Conservation (phyloP, 1,140 invertebrate species). For the Schmidtea mediterranea region DNA sequence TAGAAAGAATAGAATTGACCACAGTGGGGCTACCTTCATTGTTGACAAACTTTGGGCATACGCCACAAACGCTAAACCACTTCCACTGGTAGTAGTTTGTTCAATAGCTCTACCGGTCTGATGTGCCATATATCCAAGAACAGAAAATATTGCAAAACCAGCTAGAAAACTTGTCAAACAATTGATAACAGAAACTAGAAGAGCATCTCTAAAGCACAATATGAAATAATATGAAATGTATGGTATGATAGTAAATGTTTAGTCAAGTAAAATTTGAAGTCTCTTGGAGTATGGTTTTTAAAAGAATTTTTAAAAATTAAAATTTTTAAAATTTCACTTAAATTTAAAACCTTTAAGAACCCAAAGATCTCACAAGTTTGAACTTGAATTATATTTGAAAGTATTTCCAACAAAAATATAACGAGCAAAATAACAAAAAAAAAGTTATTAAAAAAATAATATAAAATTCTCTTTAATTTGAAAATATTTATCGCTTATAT, state of each 20-base stretch:
- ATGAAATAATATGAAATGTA: too few species aligned
- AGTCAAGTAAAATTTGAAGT: too few species aligned
- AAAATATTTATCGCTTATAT: too few species aligned
- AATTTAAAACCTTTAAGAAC: too few species aligned
- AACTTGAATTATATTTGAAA: too few species aligned
- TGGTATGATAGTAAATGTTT: too few species aligned
- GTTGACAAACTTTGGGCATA: conserved; percentile 14
- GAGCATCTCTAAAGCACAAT: conserved; percentile 38
- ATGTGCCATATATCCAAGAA: conserved; percentile 40
- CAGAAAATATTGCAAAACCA: conserved; percentile 82
- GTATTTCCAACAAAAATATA: background rate
- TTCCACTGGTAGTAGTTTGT: conserved; percentile 7
- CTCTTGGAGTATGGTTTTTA: too few species aligned
- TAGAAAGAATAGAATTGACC: conserved; percentile 3
- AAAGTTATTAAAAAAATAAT: too few species aligned
- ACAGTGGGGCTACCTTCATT: background rate
- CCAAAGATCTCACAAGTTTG: too few species aligned
- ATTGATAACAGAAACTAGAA: conserved; percentile 72
- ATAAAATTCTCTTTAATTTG: too few species aligned
- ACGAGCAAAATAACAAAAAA: background rate
- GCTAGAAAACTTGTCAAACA: conserved; percentile 87
- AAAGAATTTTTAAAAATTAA: too few species aligned
- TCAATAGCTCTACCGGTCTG: background rate
- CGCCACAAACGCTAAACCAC: conserved; percentile 14
- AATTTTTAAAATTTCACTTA: too few species aligned